A percentile compares a stretch with the other conserved stretches of the same genome.
These are phyloP conservation scores for Cactoblastis cactorum DNA, from an alignment of 2,888 invertebrate species.

Conservation along the genomic window DNA sequence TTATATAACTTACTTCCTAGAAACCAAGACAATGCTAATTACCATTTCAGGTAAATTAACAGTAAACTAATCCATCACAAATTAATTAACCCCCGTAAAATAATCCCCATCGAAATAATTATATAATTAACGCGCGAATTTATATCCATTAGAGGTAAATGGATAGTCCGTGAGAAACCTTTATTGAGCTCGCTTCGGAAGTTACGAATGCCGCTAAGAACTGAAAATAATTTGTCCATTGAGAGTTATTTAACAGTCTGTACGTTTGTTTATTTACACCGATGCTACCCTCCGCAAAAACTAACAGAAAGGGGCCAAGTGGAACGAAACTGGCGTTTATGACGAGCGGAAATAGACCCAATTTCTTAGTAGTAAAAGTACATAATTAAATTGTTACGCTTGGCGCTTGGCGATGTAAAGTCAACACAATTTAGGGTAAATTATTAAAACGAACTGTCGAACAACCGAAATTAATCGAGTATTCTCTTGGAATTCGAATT, in stretches of 20 bases:
- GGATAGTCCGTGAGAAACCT: conserved; percentile 33
- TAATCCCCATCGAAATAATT: conserved; percentile 28
- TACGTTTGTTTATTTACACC: conserved; percentile 55
- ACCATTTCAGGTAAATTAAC: not conserved
- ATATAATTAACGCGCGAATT: conserved; percentile 35
- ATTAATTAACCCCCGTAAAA: conserved; percentile 22
- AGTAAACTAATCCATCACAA: conserved; percentile 13
- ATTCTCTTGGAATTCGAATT: conserved; percentile 56
- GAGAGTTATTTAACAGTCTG: conserved; percentile 51
- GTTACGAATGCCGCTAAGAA: conserved; percentile 39
- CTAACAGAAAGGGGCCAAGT: conserved; percentile 29
- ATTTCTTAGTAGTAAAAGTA: conserved; percentile 28
- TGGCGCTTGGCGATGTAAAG: conserved; percentile 32
- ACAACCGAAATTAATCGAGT: conserved; percentile 62
- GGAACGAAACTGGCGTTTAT: conserved; percentile 25
- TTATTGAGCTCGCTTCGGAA: conserved; percentile 30
- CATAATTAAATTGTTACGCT: conserved; percentile 29
- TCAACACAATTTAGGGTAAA: conserved; percentile 45
- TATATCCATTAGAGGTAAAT: conserved; percentile 38
- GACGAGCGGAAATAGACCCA: conserved; percentile 33
- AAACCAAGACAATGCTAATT: not conserved
- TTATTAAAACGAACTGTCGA: conserved; percentile 64
- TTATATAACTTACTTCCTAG: not conserved
- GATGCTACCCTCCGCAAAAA: conserved; percentile 37
- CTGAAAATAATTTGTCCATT: conserved; percentile 53